Percentiles rank a stretch among this genome's conserved stretches.
Evolutionary conservation across 2,888 invertebrate species (phyloP).

Genomic region (Hemaris fuciformis): DNA sequence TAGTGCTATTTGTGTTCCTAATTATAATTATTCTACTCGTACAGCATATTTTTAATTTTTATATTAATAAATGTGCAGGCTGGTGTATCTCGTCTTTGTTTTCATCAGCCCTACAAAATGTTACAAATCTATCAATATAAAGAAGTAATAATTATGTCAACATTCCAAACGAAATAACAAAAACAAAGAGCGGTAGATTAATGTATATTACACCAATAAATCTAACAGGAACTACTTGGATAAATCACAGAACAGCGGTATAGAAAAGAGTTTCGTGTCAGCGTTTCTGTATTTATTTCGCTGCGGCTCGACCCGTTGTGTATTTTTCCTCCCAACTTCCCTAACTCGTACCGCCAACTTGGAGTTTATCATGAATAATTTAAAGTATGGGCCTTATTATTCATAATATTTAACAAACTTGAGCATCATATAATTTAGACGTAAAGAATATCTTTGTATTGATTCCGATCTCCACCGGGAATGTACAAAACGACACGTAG

Average conservation of each 20-base stretch:
- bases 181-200: conserved; percentile 43
- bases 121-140: neutral
- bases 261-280: conserved; percentile 53
- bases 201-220: conserved; percentile 50
- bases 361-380: conserved; percentile 73
- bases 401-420: conserved; percentile 47
- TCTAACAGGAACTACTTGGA: conserved; percentile 48
- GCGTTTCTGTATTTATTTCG: conserved; percentile 56
- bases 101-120: neutral
- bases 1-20: neutral
- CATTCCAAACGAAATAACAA: conserved; percentile 29
- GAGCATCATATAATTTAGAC: conserved; percentile 25
- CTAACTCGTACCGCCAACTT: conserved; percentile 55
- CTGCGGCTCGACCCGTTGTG: conserved; percentile 40
- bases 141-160: conserved; percentile 9
- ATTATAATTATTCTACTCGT: neutral
- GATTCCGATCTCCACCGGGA: conserved; percentile 28
- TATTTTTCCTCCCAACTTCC: conserved; percentile 57
- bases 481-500: conserved; percentile 30
- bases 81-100: neutral
- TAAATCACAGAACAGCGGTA: conserved; percentile 51
- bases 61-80: too few species aligned
- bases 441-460: conserved; percentile 25
- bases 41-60: neutral
- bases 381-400: conserved; percentile 59